Base-by-base conservation (phyloP, 2,113 vertebrate species). In the Daphoenositta chrysoptera region DNA sequence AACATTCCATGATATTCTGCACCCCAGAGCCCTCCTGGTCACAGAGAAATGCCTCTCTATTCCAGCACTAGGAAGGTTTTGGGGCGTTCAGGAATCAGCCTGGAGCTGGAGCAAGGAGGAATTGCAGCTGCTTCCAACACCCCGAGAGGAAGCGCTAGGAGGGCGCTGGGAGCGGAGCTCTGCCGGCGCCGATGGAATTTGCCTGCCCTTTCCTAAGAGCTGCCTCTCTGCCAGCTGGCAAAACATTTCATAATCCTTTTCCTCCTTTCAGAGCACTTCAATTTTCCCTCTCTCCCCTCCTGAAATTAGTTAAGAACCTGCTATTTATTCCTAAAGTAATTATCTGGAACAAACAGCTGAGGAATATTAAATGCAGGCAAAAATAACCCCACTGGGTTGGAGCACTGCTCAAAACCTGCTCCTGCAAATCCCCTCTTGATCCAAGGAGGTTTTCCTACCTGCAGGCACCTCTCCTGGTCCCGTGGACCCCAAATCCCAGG, bases 371-470 rank as follows among this genome's bases (percentile, higher is more conserved):
- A 37, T 1, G n/a, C 13, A n/a, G 61, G 19, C 8, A 21, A 15
- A 51, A 72, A 63, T 58, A 68, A 2, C 26, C 22, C 17, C 22
- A 16, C 8, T 0, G 0, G 51, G 24, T 11, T 23, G 39, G 30
- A 80, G 51, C 42, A 4, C 15, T 24, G 53, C 45, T 77, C 83
- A 8, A 57, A 73, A 20, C 10, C 44, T 13, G 50, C n/a, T 91
- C 69, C 64, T 53, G 39, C 23, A 58, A 78, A 92, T 12, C 6
- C 75, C 61, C 18, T 15, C 50, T 3, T 2, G 8, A 18, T 14
- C 45, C 75, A 27, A 16, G 47, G 37, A 78, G 30, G 3, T 47
- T 90, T n/a, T 66, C 93, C 94, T 83, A 90, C 96, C 94, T 94
- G 82, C 51, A 79, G 83, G 44, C 12, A 40, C 14, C 54, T 37